phyloP scores from a whole-genome alignment of 2,797 vertebrate genomes.

The Manis javanica region DNA sequence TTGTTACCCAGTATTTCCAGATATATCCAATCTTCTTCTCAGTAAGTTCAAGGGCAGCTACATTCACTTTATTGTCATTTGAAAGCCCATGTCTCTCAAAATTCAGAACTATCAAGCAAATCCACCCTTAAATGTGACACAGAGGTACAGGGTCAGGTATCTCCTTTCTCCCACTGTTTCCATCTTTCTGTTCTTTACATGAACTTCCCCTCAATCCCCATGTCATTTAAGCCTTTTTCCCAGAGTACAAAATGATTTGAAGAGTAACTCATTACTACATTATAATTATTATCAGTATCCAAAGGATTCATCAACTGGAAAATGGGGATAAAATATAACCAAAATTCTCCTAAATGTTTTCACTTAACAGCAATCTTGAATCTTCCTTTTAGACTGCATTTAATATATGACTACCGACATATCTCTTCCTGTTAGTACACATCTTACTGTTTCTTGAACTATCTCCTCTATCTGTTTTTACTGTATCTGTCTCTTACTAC shows the following conservation, averaged over 20 bases:
- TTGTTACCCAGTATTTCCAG: background rate
- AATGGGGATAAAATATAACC: background rate
- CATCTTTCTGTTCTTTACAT: background rate
- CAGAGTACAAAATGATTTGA: background rate
- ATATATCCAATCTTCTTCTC: background rate
- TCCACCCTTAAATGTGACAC: background rate
- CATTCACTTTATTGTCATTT: background rate
- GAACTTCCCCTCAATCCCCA: rapidly evolving
- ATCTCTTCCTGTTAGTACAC: background rate
- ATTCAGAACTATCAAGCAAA: background rate
- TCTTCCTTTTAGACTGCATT: background rate
- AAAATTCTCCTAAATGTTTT: background rate
- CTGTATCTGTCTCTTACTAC: background rate
- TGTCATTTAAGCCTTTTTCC: background rate
- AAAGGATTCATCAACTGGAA: background rate
- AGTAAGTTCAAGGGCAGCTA: too few relatives aligned
- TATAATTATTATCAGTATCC: background rate
- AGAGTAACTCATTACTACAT: background rate
- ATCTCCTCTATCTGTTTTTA: background rate
- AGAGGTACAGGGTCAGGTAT: background rate
- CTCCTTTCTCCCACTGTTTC: background rate
- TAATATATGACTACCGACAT: background rate
- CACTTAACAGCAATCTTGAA: background rate
- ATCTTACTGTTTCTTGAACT: background rate
- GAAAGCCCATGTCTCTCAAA: background rate